These are phyloP conservation scores for Perodicticus potto DNA, from an alignment of 2,797 vertebrate genomes.

Conservation along the genomic window DNA sequence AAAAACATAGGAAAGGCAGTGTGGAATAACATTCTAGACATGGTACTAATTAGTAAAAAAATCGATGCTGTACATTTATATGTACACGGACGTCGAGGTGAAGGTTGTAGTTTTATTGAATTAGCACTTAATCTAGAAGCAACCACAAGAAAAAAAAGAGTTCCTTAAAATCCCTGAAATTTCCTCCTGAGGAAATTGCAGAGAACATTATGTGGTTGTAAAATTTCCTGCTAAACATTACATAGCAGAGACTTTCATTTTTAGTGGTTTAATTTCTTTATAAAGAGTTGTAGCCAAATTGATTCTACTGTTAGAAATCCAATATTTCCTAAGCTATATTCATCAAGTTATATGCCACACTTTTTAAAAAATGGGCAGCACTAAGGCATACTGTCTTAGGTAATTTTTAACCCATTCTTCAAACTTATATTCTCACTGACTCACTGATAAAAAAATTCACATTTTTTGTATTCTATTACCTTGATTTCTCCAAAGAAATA, in stretches of 20 bases:
- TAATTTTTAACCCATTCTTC: neutral
- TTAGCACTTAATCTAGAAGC: constrained; percentile 63
- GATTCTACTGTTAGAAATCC: constrained; percentile 67
- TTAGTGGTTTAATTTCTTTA: constrained; percentile 69
- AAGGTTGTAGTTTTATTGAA: constrained; percentile 4
- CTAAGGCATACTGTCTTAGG: neutral
- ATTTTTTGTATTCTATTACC: neutral
- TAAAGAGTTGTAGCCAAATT: constrained; percentile 59
- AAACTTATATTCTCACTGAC: neutral
- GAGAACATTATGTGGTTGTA: constrained; percentile 66
- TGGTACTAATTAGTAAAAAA: neutral
- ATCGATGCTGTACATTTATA: neutral
- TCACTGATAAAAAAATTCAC: neutral
- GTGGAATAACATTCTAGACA: neutral
- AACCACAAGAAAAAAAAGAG: neutral
- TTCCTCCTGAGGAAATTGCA: constrained; percentile 73
- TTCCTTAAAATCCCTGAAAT: constrained; percentile 48
- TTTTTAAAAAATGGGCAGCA: neutral
- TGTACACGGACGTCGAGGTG: neutral
- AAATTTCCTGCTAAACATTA: constrained; percentile 75
- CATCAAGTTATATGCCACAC: neutral
- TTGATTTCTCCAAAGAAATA: neutral
- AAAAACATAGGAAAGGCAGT: neutral
- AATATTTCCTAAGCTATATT: constrained; percentile 47
- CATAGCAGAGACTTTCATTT: constrained; percentile 64